phyloP scores from a whole-genome alignment of 1,140 invertebrate species.

The Drosophila quadrilineata region DNA sequence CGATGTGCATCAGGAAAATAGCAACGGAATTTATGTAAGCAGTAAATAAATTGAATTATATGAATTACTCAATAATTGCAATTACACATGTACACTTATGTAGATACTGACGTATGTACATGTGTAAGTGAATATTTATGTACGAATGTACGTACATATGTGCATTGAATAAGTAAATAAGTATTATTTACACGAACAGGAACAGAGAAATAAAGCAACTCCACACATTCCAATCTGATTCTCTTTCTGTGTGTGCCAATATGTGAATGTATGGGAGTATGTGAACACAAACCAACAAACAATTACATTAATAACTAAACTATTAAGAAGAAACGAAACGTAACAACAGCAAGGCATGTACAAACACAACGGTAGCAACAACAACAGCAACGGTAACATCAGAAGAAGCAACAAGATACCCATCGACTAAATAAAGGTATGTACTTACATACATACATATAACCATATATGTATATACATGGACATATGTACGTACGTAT shows the following conservation, averaged over 20 bases:
- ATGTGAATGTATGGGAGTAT: too few species aligned
- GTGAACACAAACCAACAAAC: too few species aligned
- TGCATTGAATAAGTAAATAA: constrained; percentile 3
- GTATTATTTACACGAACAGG: constrained; percentile 1
- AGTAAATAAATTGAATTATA: constrained; percentile 15
- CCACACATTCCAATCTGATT: constrained; percentile 69
- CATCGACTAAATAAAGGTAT: constrained; percentile 77
- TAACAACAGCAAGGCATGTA: constrained; percentile 17
- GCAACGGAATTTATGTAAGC: constrained; percentile 42
- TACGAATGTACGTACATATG: neutral
- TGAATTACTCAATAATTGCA: constrained; percentile 14
- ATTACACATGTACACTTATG: constrained; percentile 1
- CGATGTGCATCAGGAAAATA: constrained; percentile 3
- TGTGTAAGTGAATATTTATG: constrained; percentile 4
- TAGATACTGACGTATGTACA: neutral
- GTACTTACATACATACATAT: constrained; percentile 38
- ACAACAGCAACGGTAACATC: constrained; percentile 35
- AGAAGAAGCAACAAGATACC: constrained; percentile 29
- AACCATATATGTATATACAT: constrained; percentile 32
- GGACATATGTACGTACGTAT: constrained; percentile 2
- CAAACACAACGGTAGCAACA: constrained; percentile 28
- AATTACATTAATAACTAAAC: constrained; percentile 72
- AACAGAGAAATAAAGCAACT: constrained; percentile 47
- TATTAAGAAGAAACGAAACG: constrained; percentile 42
- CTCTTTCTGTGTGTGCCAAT: constrained; percentile 59